A percentile compares a stretch with the other conserved stretches of the same genome.
These are phyloP conservation scores for Acanthopleura granulata DNA, from an alignment of 2,888 invertebrate genomes.

Conservation along the genomic window DNA sequence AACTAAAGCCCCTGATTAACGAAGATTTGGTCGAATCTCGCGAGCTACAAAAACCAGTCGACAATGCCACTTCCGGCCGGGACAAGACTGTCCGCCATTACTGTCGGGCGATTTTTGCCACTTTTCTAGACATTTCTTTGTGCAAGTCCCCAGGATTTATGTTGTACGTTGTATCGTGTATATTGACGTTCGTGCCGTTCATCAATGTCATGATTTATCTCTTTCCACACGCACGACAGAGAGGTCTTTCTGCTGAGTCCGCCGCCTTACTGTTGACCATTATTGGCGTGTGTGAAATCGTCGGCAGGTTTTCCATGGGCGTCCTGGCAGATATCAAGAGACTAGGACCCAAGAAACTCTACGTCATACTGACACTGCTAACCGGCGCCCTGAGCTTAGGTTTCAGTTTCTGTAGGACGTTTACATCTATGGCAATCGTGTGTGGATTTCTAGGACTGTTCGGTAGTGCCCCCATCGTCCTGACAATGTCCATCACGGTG, in stretches of 20 bases:
- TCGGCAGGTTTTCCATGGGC: neutral
- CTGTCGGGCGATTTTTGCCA: neutral
- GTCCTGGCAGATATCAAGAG: neutral
- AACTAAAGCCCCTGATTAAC: neutral
- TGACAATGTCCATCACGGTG: neutral
- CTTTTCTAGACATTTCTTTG: neutral
- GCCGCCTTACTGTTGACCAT: slow-evolving; percentile 1
- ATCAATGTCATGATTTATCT: neutral
- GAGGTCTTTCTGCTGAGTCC: neutral
- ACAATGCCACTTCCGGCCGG: neutral
- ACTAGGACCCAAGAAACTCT: neutral
- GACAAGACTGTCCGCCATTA: neutral
- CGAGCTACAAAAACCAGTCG: neutral
- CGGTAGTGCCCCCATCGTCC: neutral
- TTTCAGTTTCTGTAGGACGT: neutral
- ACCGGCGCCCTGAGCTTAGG: neutral
- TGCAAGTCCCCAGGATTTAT: neutral
- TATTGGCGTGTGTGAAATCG: neutral
- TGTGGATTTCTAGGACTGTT: neutral
- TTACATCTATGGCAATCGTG: neutral
- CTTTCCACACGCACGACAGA: neutral
- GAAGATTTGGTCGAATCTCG: neutral
- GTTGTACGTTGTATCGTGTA: neutral
- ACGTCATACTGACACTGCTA: neutral
- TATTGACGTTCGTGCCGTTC: neutral